A percentile compares a stretch with the other conserved stretches of the same genome.
Conservation (phyloP, 2,113 vertebrate genomes). For the Etheostoma cragini region DNA sequence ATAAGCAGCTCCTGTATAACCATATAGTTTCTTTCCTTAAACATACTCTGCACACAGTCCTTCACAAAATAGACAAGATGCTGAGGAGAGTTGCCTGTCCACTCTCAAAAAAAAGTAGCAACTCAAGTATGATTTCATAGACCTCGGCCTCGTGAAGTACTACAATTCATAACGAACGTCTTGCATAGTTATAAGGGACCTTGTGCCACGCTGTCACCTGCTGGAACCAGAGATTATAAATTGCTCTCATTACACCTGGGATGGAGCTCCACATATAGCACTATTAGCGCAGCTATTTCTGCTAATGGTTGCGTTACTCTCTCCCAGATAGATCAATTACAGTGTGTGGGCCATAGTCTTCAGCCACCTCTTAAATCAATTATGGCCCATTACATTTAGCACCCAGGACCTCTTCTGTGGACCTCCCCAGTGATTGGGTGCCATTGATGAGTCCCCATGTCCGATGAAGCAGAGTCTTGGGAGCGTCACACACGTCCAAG, state of each 20-base stretch:
- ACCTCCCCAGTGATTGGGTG: constrained; percentile 49
- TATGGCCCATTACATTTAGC: constrained; percentile 64
- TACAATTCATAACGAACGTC: constrained; percentile 56
- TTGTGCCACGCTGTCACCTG: constrained; percentile 65
- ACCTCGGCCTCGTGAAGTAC: constrained; percentile 43
- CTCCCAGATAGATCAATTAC: constrained; percentile 80
- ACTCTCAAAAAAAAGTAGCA: background rate
- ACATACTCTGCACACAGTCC: background rate
- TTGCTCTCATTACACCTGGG: constrained; percentile 81
- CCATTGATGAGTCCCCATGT: constrained; percentile 20
- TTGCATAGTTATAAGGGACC: constrained; percentile 40
- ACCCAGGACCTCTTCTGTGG: constrained; percentile 47
- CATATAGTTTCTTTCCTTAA: background rate
- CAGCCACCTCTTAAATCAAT: constrained; percentile 76
- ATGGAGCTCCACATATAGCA: constrained; percentile 74
- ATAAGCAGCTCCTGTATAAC: background rate
- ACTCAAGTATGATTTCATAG: constrained; percentile 38
- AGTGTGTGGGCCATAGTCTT: constrained; percentile 58
- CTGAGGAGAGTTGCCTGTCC: background rate
- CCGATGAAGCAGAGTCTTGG: constrained; percentile 11
- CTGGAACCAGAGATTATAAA: constrained; percentile 78
- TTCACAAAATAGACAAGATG: background rate
- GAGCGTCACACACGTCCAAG: constrained; percentile 10
- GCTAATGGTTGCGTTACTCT: constrained; percentile 78
- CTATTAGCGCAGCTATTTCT: constrained; percentile 81